A percentile compares a stretch with the other conserved stretches of the same genome.
Conservation (phyloP, 1,140 invertebrate genomes). For the Drosophila santomea region DNA sequence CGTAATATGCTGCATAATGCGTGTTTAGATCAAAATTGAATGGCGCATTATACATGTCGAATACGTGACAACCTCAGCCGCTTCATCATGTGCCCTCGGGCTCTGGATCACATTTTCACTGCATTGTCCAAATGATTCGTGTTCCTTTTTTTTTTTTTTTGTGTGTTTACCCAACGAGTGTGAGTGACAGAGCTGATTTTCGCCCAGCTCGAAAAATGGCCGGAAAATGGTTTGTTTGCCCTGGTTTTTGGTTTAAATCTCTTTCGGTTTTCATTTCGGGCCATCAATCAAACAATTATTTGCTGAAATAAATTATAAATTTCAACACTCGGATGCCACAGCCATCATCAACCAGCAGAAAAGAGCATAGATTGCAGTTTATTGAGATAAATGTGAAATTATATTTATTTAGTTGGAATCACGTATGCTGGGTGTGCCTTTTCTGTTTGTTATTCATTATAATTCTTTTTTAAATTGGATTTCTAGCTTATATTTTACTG, state of each 20-base stretch:
- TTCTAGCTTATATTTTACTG: neutral
- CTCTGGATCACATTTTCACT: slow-evolving; percentile 44
- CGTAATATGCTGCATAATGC: slow-evolving; percentile 81
- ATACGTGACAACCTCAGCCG: slow-evolving; percentile 70
- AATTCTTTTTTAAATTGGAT: neutral
- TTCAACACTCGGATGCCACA: slow-evolving; percentile 11
- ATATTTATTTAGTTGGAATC: slow-evolving; percentile 18
- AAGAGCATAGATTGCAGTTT: slow-evolving; percentile 13
- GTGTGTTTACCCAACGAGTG: slow-evolving; percentile 1
- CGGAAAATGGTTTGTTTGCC: slow-evolving; percentile 22
- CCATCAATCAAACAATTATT: slow-evolving; percentile 54
- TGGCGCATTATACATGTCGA: slow-evolving; percentile 77
- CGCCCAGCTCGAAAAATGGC: neutral
- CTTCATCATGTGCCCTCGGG: slow-evolving; percentile 4
- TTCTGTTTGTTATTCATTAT: neutral
- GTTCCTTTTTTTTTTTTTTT: neutral
- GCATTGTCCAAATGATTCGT: slow-evolving; percentile 59
- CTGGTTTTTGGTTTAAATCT: slow-evolving; percentile 22
- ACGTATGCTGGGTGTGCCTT: neutral
- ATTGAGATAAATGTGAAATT: slow-evolving; percentile 40
- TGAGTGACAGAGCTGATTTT: slow-evolving; percentile 39
- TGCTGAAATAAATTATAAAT: slow-evolving; percentile 44
- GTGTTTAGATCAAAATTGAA: slow-evolving; percentile 81
- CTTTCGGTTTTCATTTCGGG: slow-evolving; percentile 11
- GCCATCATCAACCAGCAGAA: slow-evolving; percentile 6